A percentile compares a stretch with the other conserved stretches of the same genome.
Evolutionary conservation across 2,113 vertebrate species (phyloP).

Genomic region (Falcunculus frontatus): DNA sequence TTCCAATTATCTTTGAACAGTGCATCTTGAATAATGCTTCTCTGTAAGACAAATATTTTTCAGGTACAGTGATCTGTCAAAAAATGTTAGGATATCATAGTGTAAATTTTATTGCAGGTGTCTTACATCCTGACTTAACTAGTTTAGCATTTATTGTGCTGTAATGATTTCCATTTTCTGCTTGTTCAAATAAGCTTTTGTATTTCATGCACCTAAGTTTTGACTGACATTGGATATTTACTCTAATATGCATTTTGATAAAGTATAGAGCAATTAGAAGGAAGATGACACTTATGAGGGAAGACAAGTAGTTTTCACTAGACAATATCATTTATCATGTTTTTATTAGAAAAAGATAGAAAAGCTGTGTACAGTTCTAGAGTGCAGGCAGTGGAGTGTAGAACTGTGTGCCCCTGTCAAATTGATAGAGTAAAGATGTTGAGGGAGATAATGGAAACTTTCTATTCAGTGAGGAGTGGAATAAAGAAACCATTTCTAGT

Average conservation of each 20-base stretch:
- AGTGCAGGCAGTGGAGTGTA: conserved; percentile 82
- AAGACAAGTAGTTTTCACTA: conserved; percentile 55
- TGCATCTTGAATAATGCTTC: neutral
- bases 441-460: conserved; percentile 96
- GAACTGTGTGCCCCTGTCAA: conserved; percentile 83
- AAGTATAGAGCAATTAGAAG: conserved; percentile 29
- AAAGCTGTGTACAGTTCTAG: conserved; percentile 65
- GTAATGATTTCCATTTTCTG: neutral
- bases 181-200: neutral
- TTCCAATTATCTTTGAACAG: neutral
- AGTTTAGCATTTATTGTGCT: neutral
- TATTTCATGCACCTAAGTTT: neutral
- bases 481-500: conserved; percentile 88
- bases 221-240: neutral
- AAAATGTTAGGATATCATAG: neutral
- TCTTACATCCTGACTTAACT: neutral
- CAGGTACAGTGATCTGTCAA: neutral
- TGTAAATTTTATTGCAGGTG: neutral
- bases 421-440: conserved; percentile 96
- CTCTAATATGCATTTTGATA: neutral
- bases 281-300: neutral
- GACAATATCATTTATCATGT: conserved; percentile 67
- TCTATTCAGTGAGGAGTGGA: conserved; percentile 85
- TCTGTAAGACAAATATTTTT: neutral
- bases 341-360: conserved; percentile 66